Base-by-base conservation (phyloP, 2,888 invertebrate species). In the Maniola hyperantus region DNA sequence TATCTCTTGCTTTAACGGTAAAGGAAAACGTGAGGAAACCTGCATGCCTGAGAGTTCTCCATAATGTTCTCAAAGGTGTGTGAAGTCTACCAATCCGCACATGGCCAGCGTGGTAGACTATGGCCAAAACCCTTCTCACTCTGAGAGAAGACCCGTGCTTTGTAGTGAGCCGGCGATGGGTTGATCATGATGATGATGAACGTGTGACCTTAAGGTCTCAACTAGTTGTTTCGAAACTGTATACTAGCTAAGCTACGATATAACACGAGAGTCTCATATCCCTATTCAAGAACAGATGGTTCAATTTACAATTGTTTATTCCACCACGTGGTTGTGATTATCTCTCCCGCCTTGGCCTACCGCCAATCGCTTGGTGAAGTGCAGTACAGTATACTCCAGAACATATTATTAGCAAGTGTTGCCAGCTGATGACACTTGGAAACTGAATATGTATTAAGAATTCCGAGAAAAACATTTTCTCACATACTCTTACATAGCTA, bases 281-380 rank as follows among this genome's bases (percentile, higher is more conserved):
- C 34, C 34, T 36, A 39, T 39, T 11, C 39, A 39, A 39, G 11
- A 39, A 4, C 64, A 59, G 65, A 62, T 61, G 68, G 51, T 64
- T 55, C 58, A 66, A 48, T 64, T 65, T 59, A 66, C 66, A 59
- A 67, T 72, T 72, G 71, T 71, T 70, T 70, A 70, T 61, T 64
- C 66, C 62, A 48, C 71, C 70, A 71, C 68, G 68, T 68, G 71
- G 77, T 75, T 78, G 73, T 77, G 76, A 73, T 74, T 71, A 72
- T 74, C 57, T 57, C 75, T 65, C 72, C 63, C 53, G 65, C 69
- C 51, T 69, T 73, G 71, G 71, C 72, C 51, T 51, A 46, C 54
- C 60, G 70, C 71, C 72, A 72, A 67, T 61, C 67, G 66, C 66
- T 69, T 59, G 71, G 66, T 57, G 54, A 54, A 67, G 65, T 72